Percentiles rank a stretch among this genome's conserved stretches.
phyloP scores from a whole-genome alignment of 2,888 invertebrate species.

The Toxonevra muliebris region DNA sequence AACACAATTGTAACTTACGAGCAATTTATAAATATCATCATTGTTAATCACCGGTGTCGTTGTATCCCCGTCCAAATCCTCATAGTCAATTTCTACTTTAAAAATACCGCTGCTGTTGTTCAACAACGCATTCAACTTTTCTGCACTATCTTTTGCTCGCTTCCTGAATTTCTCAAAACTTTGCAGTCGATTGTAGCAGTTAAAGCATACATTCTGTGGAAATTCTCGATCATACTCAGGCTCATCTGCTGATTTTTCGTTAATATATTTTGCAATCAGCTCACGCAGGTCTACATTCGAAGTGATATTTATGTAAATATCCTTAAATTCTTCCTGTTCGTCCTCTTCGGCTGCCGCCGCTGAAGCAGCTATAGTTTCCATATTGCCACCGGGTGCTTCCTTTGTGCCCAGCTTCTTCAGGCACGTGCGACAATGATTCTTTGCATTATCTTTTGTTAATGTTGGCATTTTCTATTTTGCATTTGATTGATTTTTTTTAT shows the following conservation, averaged over 20 bases:
- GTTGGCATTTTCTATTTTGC: slow-evolving; percentile 38
- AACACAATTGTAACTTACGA: slow-evolving; percentile 30
- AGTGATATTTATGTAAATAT: slow-evolving; percentile 30
- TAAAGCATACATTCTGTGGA: slow-evolving; percentile 46
- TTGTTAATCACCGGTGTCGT: slow-evolving; percentile 17
- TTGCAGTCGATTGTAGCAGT: slow-evolving; percentile 45
- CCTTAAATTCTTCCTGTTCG: slow-evolving; percentile 17
- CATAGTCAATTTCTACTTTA: slow-evolving; percentile 45
- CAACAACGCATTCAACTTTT: slow-evolving; percentile 44
- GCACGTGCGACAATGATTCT: slow-evolving; percentile 53
- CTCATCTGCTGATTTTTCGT: not conserved
- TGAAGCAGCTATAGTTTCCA: not conserved
- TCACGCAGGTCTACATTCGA: slow-evolving; percentile 40
- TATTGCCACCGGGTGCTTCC: slow-evolving; percentile 13
- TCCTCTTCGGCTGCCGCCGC: not conserved
- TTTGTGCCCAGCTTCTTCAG: slow-evolving; percentile 42
- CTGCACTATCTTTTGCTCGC: slow-evolving; percentile 43
- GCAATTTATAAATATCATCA: slow-evolving; percentile 37
- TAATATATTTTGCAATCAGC: slow-evolving; percentile 41
- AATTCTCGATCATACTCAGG: slow-evolving; percentile 30
- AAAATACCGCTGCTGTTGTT: slow-evolving; percentile 14
- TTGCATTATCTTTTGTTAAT: slow-evolving; percentile 43
- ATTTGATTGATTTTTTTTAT: slow-evolving; percentile 27
- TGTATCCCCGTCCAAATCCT: slow-evolving; percentile 33
- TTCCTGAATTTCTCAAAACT: slow-evolving; percentile 45